Evolutionary conservation across 2,113 vertebrate species (phyloP).

Genomic region (Pyrgilauda ruficollis): DNA sequence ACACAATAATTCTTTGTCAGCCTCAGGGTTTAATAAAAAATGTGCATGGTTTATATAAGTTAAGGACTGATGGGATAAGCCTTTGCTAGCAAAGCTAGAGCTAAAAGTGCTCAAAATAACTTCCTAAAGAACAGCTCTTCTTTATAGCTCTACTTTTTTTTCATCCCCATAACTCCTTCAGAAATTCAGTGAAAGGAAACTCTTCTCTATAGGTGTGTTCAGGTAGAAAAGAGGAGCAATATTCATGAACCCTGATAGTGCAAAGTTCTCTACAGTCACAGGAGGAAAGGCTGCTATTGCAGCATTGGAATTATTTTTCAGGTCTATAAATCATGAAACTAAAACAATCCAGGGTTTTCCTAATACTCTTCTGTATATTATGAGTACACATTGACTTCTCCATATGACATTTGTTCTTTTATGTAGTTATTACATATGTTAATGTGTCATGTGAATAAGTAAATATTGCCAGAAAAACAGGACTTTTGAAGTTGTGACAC

Average conservation of each 20-base stretch:
- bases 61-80: neutral
- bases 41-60: neutral
- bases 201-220: neutral
- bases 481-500: slow-evolving; percentile 66
- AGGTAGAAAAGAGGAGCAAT: neutral
- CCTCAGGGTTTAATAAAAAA: neutral
- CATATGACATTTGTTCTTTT: slow-evolving; percentile 66
- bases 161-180: neutral
- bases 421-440: slow-evolving; percentile 69
- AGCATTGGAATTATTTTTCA: neutral
- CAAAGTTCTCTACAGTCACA: neutral
- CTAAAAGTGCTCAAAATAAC: neutral
- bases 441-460: slow-evolving; percentile 66
- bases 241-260: neutral
- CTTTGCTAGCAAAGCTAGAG: neutral
- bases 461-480: slow-evolving; percentile 67
- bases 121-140: neutral
- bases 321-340: neutral
- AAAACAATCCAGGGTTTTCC: neutral
- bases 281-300: neutral
- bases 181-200: neutral
- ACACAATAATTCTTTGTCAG: neutral
- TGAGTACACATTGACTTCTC: slow-evolving; percentile 23
- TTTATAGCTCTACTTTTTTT: neutral
- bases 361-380: neutral